Evolutionary conservation across 2,113 vertebrate species (phyloP), one percentile per base, ranked within the genome.

Genomic region (Thymallus thymallus): DNA sequence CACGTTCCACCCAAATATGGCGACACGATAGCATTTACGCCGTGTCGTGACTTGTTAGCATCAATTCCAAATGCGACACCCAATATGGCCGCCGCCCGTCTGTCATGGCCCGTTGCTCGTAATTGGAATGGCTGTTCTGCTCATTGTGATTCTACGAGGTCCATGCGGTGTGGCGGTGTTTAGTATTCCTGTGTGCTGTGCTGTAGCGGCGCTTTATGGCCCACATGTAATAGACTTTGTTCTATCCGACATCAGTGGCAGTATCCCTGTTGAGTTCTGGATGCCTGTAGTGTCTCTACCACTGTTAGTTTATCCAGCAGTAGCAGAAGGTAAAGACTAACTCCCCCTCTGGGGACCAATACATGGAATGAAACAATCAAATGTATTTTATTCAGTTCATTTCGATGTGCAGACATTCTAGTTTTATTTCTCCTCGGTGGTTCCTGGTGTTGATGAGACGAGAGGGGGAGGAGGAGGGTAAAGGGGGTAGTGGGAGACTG

Each of bases 341-440:
- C 48, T 51, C 73, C 75, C 83, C 77, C 89, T 88, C 88, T 0
- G 0, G 87, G 88, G 90, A 90, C 85, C 86, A 83, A 87, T 88
- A 77, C 73, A 74, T 71, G 80, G 83, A 84, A 90, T 51, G 14
- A 90, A 89, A 86, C 90, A 91, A 91, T 90, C 87, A 90, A 84
- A 73, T 82, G 20, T 51, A 51, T 51, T 51, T 51, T 51, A 51
- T 51, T 51, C 16, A 5, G 82, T 90, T 90, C 86, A 88, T 88
- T 90, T 89, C 87, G 87, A 85, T 87, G 74, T 85, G 82, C 88
- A 79, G 82, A 84, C 88, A 86, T 90, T 88, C 87, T 85, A 32
- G 75, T 84, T 88, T 91, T 89, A 91, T 86, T 79, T 85, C 80
- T 51, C 48, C 48, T 51, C 14, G 5, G 48, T 18, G 48, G 48